Evolutionary conservation across 1,140 invertebrate species (phyloP).

Genomic region (Colletes gigas): DNA sequence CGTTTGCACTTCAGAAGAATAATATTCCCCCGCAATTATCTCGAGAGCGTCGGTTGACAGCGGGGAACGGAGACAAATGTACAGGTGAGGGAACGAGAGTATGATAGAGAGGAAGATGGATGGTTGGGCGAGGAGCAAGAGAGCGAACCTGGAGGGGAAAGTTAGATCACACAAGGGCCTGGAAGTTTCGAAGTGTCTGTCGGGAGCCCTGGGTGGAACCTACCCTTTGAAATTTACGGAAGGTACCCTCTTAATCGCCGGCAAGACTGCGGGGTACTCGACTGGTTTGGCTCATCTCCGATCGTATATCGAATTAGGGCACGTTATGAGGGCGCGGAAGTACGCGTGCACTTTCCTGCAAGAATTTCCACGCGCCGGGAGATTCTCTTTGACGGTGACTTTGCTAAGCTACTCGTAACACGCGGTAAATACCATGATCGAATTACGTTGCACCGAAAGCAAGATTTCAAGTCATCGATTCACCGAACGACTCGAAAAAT

Average conservation of each 20-base stretch:
- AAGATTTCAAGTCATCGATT: too few relatives aligned
- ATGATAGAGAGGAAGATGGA: not conserved
- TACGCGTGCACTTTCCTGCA: not conserved
- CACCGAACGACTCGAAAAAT: too few relatives aligned
- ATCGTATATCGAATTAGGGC: conserved; percentile 54
- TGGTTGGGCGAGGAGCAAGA: not conserved
- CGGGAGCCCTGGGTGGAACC: not conserved
- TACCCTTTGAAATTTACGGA: conserved; percentile 35
- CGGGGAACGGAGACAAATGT: not conserved
- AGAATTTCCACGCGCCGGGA: not conserved
- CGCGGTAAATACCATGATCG: not conserved
- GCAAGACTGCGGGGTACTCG: conserved; percentile 35
- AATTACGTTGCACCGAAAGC: not conserved
- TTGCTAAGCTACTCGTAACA: not conserved
- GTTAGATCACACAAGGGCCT: conserved; percentile 26
- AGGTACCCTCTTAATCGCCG: conserved; percentile 46
- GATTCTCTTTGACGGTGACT: not conserved
- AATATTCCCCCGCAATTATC: conserved; percentile 58
- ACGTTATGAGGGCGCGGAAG: conserved; percentile 14
- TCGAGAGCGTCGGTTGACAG: not conserved
- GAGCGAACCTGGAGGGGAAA: not conserved
- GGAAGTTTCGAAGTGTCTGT: conserved; percentile 50
- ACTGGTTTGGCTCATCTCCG: conserved; percentile 25
- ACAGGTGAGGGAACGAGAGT: not conserved
- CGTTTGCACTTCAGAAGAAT: conserved; percentile 57